Evolutionary conservation across 2,888 invertebrate species (phyloP), one percentile per base, ranked within the genome.

Genomic region (Lapara coniferarum): DNA sequence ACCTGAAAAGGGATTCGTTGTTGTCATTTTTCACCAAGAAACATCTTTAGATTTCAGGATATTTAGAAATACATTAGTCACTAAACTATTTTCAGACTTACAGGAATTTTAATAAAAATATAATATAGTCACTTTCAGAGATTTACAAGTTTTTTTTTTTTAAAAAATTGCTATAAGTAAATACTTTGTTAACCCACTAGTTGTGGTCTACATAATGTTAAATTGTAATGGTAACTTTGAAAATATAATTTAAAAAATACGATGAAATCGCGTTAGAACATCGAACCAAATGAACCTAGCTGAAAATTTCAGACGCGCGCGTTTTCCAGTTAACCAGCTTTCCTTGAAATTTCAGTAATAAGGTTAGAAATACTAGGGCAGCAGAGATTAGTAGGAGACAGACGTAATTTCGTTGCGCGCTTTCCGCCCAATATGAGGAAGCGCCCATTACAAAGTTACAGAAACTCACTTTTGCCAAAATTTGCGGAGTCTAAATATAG

Each of bases 281-380:
- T 25, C 25, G 25, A 25, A 25, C 25, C 25, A 1, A 25, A 25
- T n/a, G n/a, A 25, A 25, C 25, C 25, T 3, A 10, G 59, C 16
- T 49, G 52, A 68, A 59, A 52, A 19, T 5, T 25, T 44, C 37
- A 37, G 5, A 7, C 2, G 4, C 51, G 16, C 37, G 37, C 16
- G 13, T 16, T 68, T 68, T 58, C 57, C 19, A 51, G 59, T 58
- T 52, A 59, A 51, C 51, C 79, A 76, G 76, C 74, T 87, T 91
- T 91, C 90, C 91, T 89, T 91, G 90, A 91, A 90, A 90, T 88
- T 88, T 90, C 89, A 91, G 90, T 84, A 92, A 92, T 93, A 93
- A 93, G 92, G 93, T 93, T 93, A 92, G 87, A 83, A 84, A 78
- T 89, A 93, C 92, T 81, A 91, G 91, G 92, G 71, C 0, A 71